Percentiles rank a stretch among this genome's conserved stretches.
Evolutionary conservation across 1,140 invertebrate species (phyloP).

Genomic region (Acromyrmex charruanus): DNA sequence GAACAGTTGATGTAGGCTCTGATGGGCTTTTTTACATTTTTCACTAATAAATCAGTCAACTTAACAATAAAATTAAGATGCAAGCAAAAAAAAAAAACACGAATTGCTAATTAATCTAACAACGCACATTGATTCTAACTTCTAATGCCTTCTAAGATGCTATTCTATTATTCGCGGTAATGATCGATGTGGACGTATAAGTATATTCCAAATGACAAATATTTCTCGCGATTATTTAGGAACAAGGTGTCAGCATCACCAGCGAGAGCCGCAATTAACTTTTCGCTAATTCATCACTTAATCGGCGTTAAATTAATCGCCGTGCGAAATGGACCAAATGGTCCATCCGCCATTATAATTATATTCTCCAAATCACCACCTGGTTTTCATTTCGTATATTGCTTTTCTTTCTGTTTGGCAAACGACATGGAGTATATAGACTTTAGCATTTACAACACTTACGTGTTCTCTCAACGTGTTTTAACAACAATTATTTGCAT

Average conservation of each 20-base stretch:
- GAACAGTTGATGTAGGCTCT: too few species aligned
- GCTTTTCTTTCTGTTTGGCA: not conserved
- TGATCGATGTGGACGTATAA: not conserved
- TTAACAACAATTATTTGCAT: constrained; percentile 14
- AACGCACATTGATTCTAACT: constrained; percentile 37
- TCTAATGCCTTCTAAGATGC: not conserved
- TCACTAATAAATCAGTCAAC: not conserved
- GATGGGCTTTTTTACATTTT: too few species aligned
- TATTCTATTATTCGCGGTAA: not conserved
- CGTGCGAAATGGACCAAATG: too few species aligned
- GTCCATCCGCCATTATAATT: too few species aligned
- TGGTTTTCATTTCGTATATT: too few species aligned
- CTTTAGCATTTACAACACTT: too few species aligned
- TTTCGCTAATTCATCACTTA: constrained; percentile 1
- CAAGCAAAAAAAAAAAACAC: constrained; percentile 9
- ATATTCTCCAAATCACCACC: too few species aligned
- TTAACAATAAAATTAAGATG: not conserved
- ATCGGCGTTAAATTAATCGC: not conserved
- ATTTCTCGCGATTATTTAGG: constrained; percentile 10
- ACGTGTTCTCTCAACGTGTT: not conserved
- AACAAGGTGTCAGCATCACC: too few species aligned
- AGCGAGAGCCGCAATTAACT: not conserved
- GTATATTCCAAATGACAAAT: constrained; percentile 12
- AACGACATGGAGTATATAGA: not conserved
- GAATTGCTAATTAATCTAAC: constrained; percentile 59